Evolutionary conservation across 2,113 vertebrate genomes (phyloP).

Genomic region (Nymphicus hollandicus): DNA sequence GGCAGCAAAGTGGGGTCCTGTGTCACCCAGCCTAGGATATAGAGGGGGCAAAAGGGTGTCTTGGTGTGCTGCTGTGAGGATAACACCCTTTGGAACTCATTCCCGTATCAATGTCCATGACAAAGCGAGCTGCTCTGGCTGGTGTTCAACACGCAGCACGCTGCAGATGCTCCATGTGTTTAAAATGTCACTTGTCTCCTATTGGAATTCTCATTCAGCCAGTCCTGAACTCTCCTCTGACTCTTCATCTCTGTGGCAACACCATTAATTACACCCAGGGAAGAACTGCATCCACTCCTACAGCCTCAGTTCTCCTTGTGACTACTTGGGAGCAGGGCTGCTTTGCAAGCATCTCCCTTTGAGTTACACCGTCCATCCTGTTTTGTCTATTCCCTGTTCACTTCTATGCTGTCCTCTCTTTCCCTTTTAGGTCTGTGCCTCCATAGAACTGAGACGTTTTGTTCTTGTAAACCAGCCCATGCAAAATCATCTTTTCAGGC

Average conservation of each 20-base stretch:
- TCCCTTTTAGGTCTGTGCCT: not conserved
- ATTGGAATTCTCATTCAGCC: not conserved
- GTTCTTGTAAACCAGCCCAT: conserved; percentile 9
- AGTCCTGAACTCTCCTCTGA: not conserved
- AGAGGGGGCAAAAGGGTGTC: no score
- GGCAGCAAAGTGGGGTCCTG: not conserved
- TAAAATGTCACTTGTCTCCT: not conserved
- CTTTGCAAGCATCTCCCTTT: not conserved
- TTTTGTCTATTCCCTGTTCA: not conserved
- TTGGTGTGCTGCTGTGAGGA: not conserved
- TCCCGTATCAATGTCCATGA: rapidly evolving
- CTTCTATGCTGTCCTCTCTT: not conserved
- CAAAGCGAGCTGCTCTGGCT: not conserved
- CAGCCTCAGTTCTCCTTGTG: not conserved
- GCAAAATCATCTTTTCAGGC: conserved; percentile 15
- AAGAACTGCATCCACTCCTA: not conserved
- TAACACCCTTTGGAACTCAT: not conserved
- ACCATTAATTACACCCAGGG: not conserved
- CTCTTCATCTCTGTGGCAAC: not conserved
- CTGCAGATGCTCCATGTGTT: not conserved
- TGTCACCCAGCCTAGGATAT: not conserved
- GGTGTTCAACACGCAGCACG: not conserved
- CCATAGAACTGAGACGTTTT: not conserved
- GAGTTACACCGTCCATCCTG: not conserved
- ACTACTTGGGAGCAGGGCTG: not conserved